Evolutionary conservation across 2,888 invertebrate genomes (phyloP).

Genomic region (Hirtodrosophila duncani): DNA sequence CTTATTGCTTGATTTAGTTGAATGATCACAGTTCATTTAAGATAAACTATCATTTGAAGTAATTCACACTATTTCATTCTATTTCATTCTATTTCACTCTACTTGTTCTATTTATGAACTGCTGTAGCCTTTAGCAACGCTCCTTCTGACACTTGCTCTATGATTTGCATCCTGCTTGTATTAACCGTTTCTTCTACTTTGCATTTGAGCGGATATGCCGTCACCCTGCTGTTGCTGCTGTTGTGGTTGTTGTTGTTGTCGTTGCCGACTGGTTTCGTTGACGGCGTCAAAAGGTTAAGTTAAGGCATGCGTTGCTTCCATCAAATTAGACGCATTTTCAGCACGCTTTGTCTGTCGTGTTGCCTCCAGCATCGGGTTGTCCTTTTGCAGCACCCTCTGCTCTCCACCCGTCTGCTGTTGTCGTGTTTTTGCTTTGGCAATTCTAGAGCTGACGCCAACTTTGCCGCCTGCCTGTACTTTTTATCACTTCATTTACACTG

Average conservation of each 20-base stretch:
- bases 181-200: conserved; percentile 22
- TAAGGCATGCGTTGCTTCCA: conserved; percentile 39
- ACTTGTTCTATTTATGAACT: no score
- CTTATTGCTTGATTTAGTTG: no score
- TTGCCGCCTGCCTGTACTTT: conserved; percentile 37
- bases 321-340: conserved; percentile 51
- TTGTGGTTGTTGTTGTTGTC: conserved; percentile 17
- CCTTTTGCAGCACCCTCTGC: conserved; percentile 3
- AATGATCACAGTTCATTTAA: no score
- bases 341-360: conserved; percentile 35
- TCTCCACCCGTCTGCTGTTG: conserved; percentile 1
- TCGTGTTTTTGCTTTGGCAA: conserved; percentile 21
- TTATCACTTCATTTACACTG: conserved; percentile 66
- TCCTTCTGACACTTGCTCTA: conserved; percentile 30
- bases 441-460: conserved; percentile 33
- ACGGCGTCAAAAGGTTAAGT: conserved; percentile 6
- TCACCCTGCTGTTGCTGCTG: conserved; percentile 26
- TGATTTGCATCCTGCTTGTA: conserved; percentile 22
- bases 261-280: conserved; percentile 32
- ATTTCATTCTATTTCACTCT: no score
- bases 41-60: no score
- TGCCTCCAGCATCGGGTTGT: neutral
- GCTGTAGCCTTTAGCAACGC: no score
- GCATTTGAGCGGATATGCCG: conserved; percentile 23
- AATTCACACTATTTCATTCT: no score